Conservation (phyloP, 2,888 invertebrate genomes). For the Netelia virgata region DNA sequence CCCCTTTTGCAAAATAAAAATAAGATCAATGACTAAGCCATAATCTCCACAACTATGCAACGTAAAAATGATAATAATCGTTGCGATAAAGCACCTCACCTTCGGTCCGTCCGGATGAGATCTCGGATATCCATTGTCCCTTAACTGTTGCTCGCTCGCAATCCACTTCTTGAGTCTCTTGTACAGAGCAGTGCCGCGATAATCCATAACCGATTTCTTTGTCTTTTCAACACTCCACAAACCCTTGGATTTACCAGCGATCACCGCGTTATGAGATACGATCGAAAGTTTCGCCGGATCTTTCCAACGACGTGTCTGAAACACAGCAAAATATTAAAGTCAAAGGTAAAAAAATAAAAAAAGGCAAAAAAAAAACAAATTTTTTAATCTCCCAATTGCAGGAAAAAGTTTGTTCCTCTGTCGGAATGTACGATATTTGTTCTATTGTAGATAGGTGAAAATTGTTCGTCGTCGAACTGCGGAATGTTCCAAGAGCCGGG, state of each 20-base stretch:
- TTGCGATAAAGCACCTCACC: slow-evolving; percentile 71
- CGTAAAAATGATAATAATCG: neutral
- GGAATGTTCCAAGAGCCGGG: slow-evolving; percentile 12
- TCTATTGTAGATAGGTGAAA: slow-evolving; percentile 58
- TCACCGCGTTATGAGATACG: slow-evolving; percentile 88
- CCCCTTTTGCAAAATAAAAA: slow-evolving; percentile 74
- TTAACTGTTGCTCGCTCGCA: slow-evolving; percentile 91
- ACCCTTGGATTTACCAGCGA: slow-evolving; percentile 88
- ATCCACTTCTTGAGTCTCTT: slow-evolving; percentile 89
- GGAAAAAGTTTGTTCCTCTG: neutral
- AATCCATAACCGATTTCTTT: slow-evolving; percentile 78
- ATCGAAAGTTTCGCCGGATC: slow-evolving; percentile 68
- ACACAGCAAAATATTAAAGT: neutral
- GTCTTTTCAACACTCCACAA: slow-evolving; percentile 89
- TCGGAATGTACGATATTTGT: slow-evolving; percentile 45
- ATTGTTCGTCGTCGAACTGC: slow-evolving; percentile 51
- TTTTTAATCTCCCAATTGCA: slow-evolving; percentile 23
- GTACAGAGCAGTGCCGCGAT: slow-evolving; percentile 85
- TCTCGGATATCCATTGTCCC: slow-evolving; percentile 93
- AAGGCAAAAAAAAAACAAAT: slow-evolving; percentile 17
- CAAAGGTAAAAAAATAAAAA: slow-evolving; percentile 4
- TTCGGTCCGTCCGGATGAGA: slow-evolving; percentile 87
- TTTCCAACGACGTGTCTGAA: slow-evolving; percentile 38
- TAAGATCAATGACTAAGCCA: neutral
- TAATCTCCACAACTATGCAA: no score